Base-by-base conservation (phyloP, 2,888 invertebrate genomes). In the Furcula furcula region DNA sequence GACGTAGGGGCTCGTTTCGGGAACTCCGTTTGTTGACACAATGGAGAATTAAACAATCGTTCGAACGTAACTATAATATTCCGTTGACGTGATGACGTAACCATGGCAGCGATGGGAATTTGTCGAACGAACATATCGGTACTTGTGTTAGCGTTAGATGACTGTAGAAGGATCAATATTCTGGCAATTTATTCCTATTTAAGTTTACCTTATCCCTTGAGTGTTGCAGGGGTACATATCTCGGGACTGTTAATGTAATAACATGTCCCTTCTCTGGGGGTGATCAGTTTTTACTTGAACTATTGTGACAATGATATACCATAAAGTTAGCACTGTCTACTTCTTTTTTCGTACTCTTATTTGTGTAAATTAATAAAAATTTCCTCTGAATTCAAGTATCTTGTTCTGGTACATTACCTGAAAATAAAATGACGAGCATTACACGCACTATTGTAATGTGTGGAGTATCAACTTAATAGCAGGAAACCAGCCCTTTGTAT, bases 401-500 rank as follows among this genome's bases (percentile, higher is more conserved):
- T 22, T 22, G 16, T 36, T 29, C 38, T 33, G 27, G 30, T 35
- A 40, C 28, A 34, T 19, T 33, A 36, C 30, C 21, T 12, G 26
- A 42, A 49, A 41, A 37, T 46, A 37, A 34, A 46, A 39, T 47
- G 16, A 40, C 36, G 48, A 34, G 27, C 43, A 34, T 34, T 28
- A 40, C 31, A 38, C 33, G 34, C 36, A 36, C 40, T 46, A 57
- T 58, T 63, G 58, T 63, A 41, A 58, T 60, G 55, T 57, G 59
- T 55, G 38, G 65, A 58, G 62, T 71, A 67, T 68, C 61, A 69
- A 66, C 63, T 67, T 75, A 71, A 76, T 74, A 75, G 68, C 80
- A 83, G 83, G 78, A 82, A 76, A 73, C 75, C 62, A 61, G 74
- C 69, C 79, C 78, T 81, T 81, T 80, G 79, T 79, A 66, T 70